Percentiles rank a stretch among this genome's conserved stretches.
Evolutionary conservation across 2,113 vertebrate genomes (phyloP).

Genomic region (Brachyhypopomus gauderio): DNA sequence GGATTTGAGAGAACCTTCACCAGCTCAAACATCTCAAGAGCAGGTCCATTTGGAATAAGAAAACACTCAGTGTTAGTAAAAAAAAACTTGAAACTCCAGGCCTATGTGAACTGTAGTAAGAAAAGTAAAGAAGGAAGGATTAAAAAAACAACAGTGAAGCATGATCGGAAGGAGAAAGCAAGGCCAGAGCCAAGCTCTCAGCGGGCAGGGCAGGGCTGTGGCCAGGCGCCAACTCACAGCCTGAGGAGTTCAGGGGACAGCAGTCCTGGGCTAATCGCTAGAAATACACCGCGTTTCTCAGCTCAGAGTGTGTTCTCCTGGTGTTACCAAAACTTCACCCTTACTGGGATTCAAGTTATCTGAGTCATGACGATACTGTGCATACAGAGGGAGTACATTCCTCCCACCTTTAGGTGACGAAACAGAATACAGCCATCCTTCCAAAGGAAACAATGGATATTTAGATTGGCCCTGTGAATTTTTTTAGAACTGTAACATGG

Average conservation of each 20-base stretch:
- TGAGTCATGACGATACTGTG: constrained; percentile 7
- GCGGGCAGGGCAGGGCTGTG: constrained; percentile 30
- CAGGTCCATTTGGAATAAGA: constrained; percentile 9
- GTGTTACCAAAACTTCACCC: constrained; percentile 48
- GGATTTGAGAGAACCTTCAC: not conserved
- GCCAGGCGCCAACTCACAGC: constrained; percentile 37
- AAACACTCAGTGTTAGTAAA: not conserved
- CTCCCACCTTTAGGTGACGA: constrained; percentile 40
- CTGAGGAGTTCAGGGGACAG: constrained; percentile 49
- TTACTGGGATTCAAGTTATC: constrained; percentile 34
- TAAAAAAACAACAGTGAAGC: constrained; percentile 5
- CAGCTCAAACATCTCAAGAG: not conserved
- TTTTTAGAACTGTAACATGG: not conserved
- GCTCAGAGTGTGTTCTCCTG: constrained; percentile 52
- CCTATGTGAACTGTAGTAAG: not conserved
- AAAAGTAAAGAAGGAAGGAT: not conserved
- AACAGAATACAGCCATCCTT: constrained; percentile 32
- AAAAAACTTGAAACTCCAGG: not conserved
- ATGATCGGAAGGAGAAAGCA: constrained; percentile 32
- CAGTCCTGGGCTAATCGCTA: constrained; percentile 49
- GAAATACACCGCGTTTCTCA: constrained; percentile 68
- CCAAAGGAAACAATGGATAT: constrained; percentile 37
- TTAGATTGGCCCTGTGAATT: constrained; percentile 24
- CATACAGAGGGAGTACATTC: constrained; percentile 32
- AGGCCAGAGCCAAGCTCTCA: constrained; percentile 39